Conservation (phyloP, 2,797 vertebrate genomes). For the Heteromormyrus szaboi region DNA sequence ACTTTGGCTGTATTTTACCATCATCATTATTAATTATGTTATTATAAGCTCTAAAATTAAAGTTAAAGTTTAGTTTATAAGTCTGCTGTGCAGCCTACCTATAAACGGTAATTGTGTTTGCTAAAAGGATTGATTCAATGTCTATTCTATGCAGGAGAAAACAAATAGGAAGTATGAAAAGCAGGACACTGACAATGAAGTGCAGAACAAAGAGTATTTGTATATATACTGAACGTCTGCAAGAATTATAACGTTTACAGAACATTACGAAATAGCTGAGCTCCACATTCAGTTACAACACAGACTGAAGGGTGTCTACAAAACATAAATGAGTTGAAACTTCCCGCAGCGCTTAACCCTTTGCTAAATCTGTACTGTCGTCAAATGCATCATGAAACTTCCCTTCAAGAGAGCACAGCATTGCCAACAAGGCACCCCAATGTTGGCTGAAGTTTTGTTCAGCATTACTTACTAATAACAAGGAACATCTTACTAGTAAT, state of each 20-base stretch:
- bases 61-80: background rate
- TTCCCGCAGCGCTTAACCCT: background rate
- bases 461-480: background rate
- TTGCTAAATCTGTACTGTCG: background rate
- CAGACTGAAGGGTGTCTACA: background rate
- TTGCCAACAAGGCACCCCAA: background rate
- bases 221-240: background rate
- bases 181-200: background rate
- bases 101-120: background rate
- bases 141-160: background rate
- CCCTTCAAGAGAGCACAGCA: background rate
- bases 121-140: background rate
- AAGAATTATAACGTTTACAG: background rate
- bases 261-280: background rate
- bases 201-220: background rate
- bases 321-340: background rate
- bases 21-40: background rate
- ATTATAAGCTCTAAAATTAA: background rate
- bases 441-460: background rate
- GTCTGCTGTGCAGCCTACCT: background rate
- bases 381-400: background rate
- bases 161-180: background rate
- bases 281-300: background rate
- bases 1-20: background rate
- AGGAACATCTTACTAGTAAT: background rate